Evolutionary conservation across 2,797 vertebrate genomes (phyloP), one percentile per base, ranked within the genome.

Genomic region (Chrysocyon brachyurus): DNA sequence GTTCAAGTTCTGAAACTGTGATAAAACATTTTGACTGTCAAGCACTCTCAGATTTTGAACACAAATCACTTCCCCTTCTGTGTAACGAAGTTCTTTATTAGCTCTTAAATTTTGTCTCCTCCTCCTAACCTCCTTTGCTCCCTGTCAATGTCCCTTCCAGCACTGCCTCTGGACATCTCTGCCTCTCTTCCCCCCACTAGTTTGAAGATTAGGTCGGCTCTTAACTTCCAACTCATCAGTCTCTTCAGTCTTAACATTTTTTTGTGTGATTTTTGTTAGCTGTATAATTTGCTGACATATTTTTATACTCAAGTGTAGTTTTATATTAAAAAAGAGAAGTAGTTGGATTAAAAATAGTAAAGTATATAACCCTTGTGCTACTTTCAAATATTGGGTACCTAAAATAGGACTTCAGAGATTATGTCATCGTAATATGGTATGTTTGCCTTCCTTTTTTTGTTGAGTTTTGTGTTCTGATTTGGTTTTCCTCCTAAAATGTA

Each of bases 241-340:
- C 66, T 85, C 88, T 94, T 88, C 90, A 96, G 95, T 97, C 98
- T 98, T 98, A 98, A 96, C 96, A 96, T 94, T 96, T 81, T 95
- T 95, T 73, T 97, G 84, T 33, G 91, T 97, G 96, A 95, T 94
- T 98, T 98, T 98, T 97, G 97, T 98, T 98, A 98, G 98, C 98
- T 99, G 98, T 99, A 98, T 98, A 99, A 98, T 98, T 98, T 99
- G 98, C 99, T 99, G 99, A 99, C 98, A 97, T 99, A 99, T 99
- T 99, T 99, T 99, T 99, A 98, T 99, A 99, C 97, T 98, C 97
- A 98, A 99, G 97, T 98, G 98, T 99, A 99, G 98, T 99, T 99
- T 99, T 99, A 92, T 99, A 99, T 98, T 98, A 98, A 98, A 98
- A 97, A 97, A 87, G 84, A 97, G 98, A 98, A 36, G 87, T 95